phyloP scores from a whole-genome alignment of 2,888 invertebrate genomes.

The Clanis bilineata region DNA sequence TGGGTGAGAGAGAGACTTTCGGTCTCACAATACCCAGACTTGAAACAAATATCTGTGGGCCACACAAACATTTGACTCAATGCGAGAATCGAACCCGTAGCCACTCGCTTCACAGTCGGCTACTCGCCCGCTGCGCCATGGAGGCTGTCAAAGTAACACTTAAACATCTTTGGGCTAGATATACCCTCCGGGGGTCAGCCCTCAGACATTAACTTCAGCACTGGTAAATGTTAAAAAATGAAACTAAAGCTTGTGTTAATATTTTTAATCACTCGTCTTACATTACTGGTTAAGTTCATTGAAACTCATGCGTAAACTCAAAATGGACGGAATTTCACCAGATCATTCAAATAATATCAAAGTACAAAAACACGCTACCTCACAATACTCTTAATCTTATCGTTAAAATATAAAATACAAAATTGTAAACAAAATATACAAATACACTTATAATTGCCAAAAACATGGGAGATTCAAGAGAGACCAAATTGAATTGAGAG shows the following conservation, averaged over 20 bases:
- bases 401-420: neutral
- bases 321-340: slow-evolving; percentile 52
- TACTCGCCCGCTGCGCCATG: no score
- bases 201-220: neutral
- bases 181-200: no score
- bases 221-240: neutral
- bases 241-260: neutral
- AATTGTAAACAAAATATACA: neutral
- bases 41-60: no score
- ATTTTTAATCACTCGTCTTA: neutral
- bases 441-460: neutral
- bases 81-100: no score
- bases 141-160: no score
- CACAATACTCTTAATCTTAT: neutral
- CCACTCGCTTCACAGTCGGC: no score
- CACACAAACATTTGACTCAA: no score
- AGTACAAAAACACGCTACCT: neutral
- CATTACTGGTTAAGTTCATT: neutral
- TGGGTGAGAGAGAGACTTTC: no score
- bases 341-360: slow-evolving; percentile 12
- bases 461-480: neutral
- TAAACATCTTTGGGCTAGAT: no score
- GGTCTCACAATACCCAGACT: no score
- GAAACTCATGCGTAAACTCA: slow-evolving; percentile 27
- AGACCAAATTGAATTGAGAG: neutral